Percentiles rank a stretch among this genome's conserved stretches.
These are phyloP conservation scores for Limnephilus auricula DNA, from an alignment of 2,888 invertebrate species.

Conservation along the genomic window DNA sequence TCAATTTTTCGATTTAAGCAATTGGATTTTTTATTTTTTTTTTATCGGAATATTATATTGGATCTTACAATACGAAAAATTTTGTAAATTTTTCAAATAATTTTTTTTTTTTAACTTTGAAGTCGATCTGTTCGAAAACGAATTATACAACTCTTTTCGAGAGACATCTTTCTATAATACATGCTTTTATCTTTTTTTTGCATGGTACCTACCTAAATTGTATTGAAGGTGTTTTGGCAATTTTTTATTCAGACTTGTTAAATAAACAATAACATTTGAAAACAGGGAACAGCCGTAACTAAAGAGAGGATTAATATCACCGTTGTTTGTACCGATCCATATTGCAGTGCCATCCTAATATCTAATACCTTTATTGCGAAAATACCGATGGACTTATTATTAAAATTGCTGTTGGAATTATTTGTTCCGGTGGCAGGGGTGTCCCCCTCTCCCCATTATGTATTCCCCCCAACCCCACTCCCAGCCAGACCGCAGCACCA, in stretches of 20 bases:
- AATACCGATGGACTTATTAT: conserved; percentile 78
- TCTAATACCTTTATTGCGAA: conserved; percentile 65
- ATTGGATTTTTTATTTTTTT: too few relatives aligned
- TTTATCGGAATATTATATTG: too few relatives aligned
- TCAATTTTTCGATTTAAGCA: too few relatives aligned
- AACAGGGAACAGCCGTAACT: not conserved
- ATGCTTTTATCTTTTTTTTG: not conserved
- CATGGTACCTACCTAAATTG: not conserved
- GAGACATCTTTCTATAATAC: not conserved
- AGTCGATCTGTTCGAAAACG: not conserved
- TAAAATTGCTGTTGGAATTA: conserved; percentile 73
- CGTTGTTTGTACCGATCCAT: not conserved
- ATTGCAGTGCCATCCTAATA: conserved; percentile 28
- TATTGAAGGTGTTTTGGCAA: not conserved
- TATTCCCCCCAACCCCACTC: conserved; percentile 49
- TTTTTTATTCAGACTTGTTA: too few relatives aligned
- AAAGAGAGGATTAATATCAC: not conserved
- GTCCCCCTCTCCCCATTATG: conserved; percentile 49
- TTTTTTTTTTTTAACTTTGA: too few relatives aligned
- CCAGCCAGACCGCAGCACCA: not conserved
- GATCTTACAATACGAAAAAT: too few relatives aligned
- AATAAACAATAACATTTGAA: too few relatives aligned
- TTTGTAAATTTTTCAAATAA: too few relatives aligned
- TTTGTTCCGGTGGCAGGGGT: conserved; percentile 54
- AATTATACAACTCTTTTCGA: not conserved